Percentiles rank a stretch among this genome's conserved stretches.
phyloP scores from a whole-genome alignment of 2,113 vertebrate species.

The Sturnira hondurensis region DNA sequence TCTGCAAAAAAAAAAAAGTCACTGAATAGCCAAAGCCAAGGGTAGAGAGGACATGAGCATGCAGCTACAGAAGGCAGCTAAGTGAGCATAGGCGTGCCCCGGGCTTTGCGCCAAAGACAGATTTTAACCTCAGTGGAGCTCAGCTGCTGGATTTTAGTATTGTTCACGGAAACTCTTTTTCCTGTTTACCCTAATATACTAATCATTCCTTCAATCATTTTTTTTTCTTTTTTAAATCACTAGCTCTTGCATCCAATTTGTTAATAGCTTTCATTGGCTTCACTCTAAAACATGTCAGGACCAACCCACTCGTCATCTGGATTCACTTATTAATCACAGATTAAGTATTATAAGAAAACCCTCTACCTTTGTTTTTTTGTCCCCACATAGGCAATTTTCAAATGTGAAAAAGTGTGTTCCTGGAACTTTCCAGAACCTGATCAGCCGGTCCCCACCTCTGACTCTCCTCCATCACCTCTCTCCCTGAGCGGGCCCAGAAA shows the following conservation, averaged over 20 bases:
- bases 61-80: neutral
- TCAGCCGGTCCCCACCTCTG: neutral
- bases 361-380: neutral
- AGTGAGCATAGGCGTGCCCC: neutral
- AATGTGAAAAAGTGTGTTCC: neutral
- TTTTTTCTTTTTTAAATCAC: too few species aligned
- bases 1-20: neutral
- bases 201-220: conserved; percentile 57
- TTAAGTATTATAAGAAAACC: conserved; percentile 63
- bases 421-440: neutral
- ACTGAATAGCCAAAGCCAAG: neutral
- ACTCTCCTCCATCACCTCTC: neutral
- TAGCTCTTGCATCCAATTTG: conserved; percentile 61
- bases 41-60: neutral
- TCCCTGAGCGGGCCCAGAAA: neutral
- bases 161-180: conserved; percentile 14
- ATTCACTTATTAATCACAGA: conserved; percentile 56
- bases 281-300: conserved; percentile 64
- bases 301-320: conserved; percentile 64
- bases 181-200: conserved; percentile 55
- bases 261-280: conserved; percentile 67
- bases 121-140: neutral
- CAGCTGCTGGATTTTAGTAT: neutral
- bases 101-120: neutral
- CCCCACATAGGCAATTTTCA: neutral